Base-by-base conservation (phyloP, 2,113 vertebrate species). In the Callopanchax toddi region DNA sequence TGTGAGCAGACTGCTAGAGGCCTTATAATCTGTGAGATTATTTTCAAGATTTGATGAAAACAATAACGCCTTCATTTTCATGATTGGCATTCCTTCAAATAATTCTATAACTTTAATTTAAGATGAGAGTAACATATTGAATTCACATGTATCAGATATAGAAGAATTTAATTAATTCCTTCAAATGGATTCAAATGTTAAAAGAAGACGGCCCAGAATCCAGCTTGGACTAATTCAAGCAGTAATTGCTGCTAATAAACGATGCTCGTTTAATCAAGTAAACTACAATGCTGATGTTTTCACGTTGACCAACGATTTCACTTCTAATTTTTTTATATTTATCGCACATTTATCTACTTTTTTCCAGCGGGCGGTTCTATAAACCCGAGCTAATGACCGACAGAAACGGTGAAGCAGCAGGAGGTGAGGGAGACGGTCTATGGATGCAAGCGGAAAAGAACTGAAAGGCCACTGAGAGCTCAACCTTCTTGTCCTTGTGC, bases 401-500 rank as follows among this genome's bases (percentile, higher is more conserved):
- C 66, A 71, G 49, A 68, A 79, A 82, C 59, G 37, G 57, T 50
- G 58, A 72, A 44, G 46, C 29, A 26, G 18, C 18, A 7, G 20
- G 45, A 51, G 40, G 32, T 52, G 7, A 37, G 37, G 15, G 20
- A 37, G 37, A 51, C 22, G 54, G 45, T 39, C 16, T 39, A 37
- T 17, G 13, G 32, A 36, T 32, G 29, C 10, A 9, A 32, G 29
- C 29, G 29, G 57, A 52, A 15, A 61, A 63, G 21, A 60, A 52
- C 63, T 59, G 66, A 64, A 42, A 44, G 17, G 10, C 51, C 39
- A 54, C 57, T n/a, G n/a, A 51, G 44, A 60, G 25, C 60, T n/a
- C 60, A 49, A 45, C 68, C 56, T 48, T 73, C 59, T 60, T 60
- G 89, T 87, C 83, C 89, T 92, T 91, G 89, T 83, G 54, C 78